Conservation (phyloP, 2,797 vertebrate genomes). For the Arctocebus calabarensis region DNA sequence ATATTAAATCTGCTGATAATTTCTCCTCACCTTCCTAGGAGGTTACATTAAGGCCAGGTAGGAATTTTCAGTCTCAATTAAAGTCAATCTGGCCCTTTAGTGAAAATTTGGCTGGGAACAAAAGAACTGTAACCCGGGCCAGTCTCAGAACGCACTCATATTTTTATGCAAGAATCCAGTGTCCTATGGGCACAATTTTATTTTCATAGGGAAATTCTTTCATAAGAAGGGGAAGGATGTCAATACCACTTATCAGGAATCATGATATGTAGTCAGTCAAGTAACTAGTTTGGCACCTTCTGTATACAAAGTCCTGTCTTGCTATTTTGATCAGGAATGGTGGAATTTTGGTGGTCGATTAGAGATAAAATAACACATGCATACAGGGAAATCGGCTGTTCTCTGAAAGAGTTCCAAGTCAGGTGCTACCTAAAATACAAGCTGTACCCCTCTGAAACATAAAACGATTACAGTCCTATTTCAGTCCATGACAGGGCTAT, state of each 20-base stretch:
- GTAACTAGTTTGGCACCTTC: background rate
- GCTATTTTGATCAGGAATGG: fast-evolving
- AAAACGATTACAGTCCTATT: background rate
- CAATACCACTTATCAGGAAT: background rate
- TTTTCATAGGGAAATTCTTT: constrained; percentile 22
- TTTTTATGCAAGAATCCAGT: background rate
- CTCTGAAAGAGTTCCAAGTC: background rate
- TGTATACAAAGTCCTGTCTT: background rate
- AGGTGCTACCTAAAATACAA: background rate
- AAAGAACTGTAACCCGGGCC: background rate
- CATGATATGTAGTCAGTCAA: background rate
- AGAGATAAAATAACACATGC: background rate
- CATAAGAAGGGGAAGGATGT: background rate
- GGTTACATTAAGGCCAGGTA: background rate
- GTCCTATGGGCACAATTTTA: background rate
- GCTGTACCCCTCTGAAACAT: background rate
- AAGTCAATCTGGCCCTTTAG: background rate
- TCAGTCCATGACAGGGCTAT: background rate
- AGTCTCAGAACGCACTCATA: background rate
- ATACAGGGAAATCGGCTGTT: background rate
- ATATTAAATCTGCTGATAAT: constrained; percentile 43
- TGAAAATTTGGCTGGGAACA: constrained; percentile 45
- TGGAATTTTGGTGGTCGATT: too few species aligned
- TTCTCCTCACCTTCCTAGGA: constrained; percentile 28
- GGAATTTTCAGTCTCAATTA: background rate